These are phyloP conservation scores for Trachelus troglodyta DNA, from an alignment of 2,888 invertebrate genomes.

Conservation along the genomic window DNA sequence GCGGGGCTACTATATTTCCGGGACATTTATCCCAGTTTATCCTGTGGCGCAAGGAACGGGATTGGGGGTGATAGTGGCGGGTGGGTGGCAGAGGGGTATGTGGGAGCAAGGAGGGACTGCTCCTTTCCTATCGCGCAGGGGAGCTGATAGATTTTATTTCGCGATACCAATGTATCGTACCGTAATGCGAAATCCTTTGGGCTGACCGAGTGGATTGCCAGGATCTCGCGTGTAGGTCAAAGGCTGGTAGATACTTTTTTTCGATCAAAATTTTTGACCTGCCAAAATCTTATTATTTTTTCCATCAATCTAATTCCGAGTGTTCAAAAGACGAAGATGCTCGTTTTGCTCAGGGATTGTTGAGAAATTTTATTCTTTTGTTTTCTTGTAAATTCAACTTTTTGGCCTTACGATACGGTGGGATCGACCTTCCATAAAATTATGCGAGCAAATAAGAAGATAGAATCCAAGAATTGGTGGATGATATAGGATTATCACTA, in stretches of 20 bases:
- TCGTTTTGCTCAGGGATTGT: not conserved
- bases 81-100: conserved; percentile 15
- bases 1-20: conserved; percentile 68
- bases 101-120: conserved; percentile 14
- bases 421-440: not conserved
- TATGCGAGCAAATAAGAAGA: conserved; percentile 24
- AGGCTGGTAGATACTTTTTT: not conserved
- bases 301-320: not conserved
- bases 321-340: not conserved
- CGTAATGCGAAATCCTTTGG: conserved; percentile 25
- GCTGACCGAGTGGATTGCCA: conserved; percentile 15
- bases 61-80: conserved; percentile 23
- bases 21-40: conserved; percentile 71
- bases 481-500: not conserved
- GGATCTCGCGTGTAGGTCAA: not conserved
- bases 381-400: not conserved
- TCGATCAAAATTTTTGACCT: not conserved
- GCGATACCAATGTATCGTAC: conserved; percentile 9
- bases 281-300: not conserved
- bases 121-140: conserved; percentile 25
- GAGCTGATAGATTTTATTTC: conserved; percentile 39
- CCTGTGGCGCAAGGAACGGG: conserved; percentile 47
- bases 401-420: not conserved
- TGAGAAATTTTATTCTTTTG: not conserved
- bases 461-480: conserved; percentile 25